Conservation (phyloP, 2,888 invertebrate genomes). For the Synergus umbraculus region DNA sequence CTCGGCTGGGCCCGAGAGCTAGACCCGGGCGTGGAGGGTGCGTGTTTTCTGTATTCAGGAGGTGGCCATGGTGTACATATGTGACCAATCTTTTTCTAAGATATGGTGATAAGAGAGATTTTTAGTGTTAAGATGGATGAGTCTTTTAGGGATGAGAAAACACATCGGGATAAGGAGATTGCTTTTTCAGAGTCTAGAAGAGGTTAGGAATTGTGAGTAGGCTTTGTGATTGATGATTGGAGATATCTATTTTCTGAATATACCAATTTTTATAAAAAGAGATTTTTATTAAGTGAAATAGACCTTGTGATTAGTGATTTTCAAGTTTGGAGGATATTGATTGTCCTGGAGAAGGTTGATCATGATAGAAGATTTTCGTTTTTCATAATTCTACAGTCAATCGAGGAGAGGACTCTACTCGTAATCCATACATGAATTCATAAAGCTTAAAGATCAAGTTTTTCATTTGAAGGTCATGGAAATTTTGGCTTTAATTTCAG, state of each 20-base stretch:
- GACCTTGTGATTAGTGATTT: too few relatives aligned
- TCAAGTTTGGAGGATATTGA: too few relatives aligned
- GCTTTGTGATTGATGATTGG: background rate
- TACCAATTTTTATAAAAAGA: too few relatives aligned
- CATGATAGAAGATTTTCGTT: too few relatives aligned
- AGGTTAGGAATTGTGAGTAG: background rate
- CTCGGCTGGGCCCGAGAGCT: slow-evolving; percentile 9
- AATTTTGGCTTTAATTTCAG: background rate
- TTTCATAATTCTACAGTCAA: too few relatives aligned
- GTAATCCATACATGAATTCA: too few relatives aligned
- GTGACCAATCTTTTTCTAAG: too few relatives aligned
- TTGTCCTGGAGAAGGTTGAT: too few relatives aligned
- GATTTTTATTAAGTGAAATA: too few relatives aligned
- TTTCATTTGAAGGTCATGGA: too few relatives aligned
- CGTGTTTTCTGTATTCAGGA: slow-evolving; percentile 24
- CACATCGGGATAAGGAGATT: background rate
- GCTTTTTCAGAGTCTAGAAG: background rate
- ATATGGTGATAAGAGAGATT: slow-evolving; percentile 10
- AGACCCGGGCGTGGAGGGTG: slow-evolving; percentile 18
- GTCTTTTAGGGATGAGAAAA: background rate
- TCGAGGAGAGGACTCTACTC: too few relatives aligned
- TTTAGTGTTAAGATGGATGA: background rate
- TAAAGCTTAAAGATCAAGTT: too few relatives aligned
- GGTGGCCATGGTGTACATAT: background rate
- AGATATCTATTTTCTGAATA: background rate